These are phyloP conservation scores for Euclidia mi DNA, from an alignment of 2,888 invertebrate genomes.

Conservation along the genomic window DNA sequence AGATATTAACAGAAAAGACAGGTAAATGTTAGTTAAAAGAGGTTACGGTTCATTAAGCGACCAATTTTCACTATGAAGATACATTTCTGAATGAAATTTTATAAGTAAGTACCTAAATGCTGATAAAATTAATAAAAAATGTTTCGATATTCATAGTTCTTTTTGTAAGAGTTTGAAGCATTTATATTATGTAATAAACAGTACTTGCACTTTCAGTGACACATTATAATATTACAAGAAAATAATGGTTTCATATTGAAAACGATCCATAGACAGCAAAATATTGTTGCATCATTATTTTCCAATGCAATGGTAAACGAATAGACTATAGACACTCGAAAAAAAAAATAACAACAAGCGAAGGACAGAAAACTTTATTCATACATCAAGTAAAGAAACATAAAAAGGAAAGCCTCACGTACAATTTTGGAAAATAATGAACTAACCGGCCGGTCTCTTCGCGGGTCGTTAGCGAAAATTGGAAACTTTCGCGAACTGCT, in stretches of 20 bases:
- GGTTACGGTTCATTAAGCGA: constrained; percentile 28
- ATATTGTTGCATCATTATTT: neutral
- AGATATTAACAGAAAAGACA: constrained; percentile 52
- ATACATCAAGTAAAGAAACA: constrained; percentile 59
- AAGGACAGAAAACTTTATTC: constrained; percentile 72
- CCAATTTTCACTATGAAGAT: constrained; percentile 18
- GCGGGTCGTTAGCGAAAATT: constrained; percentile 81
- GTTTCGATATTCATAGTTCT: no score
- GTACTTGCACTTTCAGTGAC: no score
- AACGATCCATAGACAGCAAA: no score
- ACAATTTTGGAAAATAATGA: constrained; percentile 85
- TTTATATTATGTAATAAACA: no score
- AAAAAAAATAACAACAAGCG: constrained; percentile 47
- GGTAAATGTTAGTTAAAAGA: constrained; percentile 36
- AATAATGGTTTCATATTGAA: no score
- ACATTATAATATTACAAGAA: no score
- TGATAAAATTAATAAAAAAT: no score
- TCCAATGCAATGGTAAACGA: constrained; percentile 13
- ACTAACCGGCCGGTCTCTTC: constrained; percentile 77
- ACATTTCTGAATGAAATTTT: neutral
- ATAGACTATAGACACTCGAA: constrained; percentile 13
- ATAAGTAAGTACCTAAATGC: neutral
- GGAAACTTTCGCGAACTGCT: constrained; percentile 64
- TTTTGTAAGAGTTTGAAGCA: no score
- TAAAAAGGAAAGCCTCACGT: constrained; percentile 58